A percentile compares a stretch with the other conserved stretches of the same genome.
Conservation (phyloP, 2,113 vertebrate genomes). For the Amazona vittata region DNA sequence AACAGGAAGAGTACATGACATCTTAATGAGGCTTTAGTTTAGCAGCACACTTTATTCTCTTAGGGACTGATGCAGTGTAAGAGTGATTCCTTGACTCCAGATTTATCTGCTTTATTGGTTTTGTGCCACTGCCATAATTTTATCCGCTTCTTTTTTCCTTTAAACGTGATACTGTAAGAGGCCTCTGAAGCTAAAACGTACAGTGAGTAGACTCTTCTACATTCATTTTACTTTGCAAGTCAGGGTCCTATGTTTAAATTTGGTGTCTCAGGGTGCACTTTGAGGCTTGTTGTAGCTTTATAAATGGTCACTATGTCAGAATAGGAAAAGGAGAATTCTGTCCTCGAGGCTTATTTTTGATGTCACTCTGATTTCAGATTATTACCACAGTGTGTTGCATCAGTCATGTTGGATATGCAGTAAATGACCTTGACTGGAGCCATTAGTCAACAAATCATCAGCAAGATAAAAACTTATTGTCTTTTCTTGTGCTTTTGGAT, state of each 20-base stretch:
- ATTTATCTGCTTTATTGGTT: conserved; percentile 17
- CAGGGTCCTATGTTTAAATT: not conserved
- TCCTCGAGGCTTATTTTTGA: not conserved
- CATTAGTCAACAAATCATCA: conserved; percentile 31
- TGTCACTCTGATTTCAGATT: conserved; percentile 1
- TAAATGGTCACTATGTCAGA: not conserved
- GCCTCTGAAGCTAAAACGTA: not conserved
- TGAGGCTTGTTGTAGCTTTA: not conserved
- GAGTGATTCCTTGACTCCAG: not conserved
- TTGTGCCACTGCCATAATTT: conserved; percentile 3
- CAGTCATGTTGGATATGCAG: not conserved
- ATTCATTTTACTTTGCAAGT: not conserved
- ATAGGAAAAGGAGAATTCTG: not conserved
- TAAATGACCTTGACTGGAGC: not conserved
- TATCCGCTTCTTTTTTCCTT: not conserved
- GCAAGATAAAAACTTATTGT: not conserved
- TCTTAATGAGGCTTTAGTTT: not conserved
- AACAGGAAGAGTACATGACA: not conserved
- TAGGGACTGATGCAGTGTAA: not conserved
- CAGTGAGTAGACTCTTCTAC: not conserved
- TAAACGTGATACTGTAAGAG: not conserved
- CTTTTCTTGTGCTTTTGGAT: not conserved
- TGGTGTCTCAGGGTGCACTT: not conserved
- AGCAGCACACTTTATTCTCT: not conserved
- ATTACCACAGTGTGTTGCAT: not conserved